Base-by-base conservation (phyloP, 64 coral and sea anemone genomes). In the Orbicella faveolata region DNA sequence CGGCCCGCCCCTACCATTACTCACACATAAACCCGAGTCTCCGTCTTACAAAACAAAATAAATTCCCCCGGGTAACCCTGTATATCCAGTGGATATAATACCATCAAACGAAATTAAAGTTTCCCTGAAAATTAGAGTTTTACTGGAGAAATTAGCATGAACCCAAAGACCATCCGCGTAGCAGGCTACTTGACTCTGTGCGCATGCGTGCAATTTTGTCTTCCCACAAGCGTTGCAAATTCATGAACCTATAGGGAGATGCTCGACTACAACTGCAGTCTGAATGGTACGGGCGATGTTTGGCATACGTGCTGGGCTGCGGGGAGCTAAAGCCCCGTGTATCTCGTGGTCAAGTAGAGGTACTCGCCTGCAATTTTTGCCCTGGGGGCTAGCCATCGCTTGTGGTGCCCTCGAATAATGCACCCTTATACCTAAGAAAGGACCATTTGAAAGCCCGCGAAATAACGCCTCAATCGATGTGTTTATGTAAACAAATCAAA, bases 251-350 rank as follows among this genome's bases (percentile, higher is more conserved):
- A 21, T 72, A 89, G 34, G 20, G 0, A 16, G 26, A 10, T n/a
- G 75, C 52, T 4, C 33, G 4, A 72, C 0, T 0, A 0, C 0
- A 0, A 0, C 0, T 0, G 1, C 1, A 0, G 0, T 7, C 9
- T 18, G 87, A 94, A 94, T 94, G 92, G 92, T 94, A 94, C 92
- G 81, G 92, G 73, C 79, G 89, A 78, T 88, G 92, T 54, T 21
- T 8, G 20, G 79, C 76, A 81, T 30, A 12, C 36, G 66, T 72
- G 74, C 36, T 15, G 89, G 57, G 79, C 79, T 94, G 74, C 79
- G 77, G 57, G 92, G 87, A 94, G 92, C 92, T 94, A 94, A 94
- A 94, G 92, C 79, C 87, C 69, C 89, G 87, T 78, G 92, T 89
- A 89, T 20, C 92, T 94, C 92, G 92, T 66, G 74, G 18, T 94